These are phyloP conservation scores for Cerceris ruficornis DNA, from an alignment of 2,888 invertebrate species.

Conservation along the genomic window DNA sequence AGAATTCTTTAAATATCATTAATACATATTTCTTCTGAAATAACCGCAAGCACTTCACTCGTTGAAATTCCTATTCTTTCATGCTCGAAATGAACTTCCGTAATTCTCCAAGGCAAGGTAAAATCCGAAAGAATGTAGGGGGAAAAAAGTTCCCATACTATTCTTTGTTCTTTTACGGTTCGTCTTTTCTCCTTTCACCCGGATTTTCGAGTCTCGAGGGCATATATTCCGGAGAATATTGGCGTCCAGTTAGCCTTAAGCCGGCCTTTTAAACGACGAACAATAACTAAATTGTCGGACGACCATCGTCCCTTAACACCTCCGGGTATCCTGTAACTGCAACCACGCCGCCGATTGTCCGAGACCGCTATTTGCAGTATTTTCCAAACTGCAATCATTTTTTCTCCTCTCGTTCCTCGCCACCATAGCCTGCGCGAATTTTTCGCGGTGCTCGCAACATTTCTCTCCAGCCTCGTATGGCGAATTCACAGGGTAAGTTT, in stretches of 20 bases:
- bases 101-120: background rate
- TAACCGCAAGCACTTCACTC: background rate
- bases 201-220: conserved; percentile 29
- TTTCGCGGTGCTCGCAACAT: background rate
- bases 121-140: background rate
- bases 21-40: too few species aligned
- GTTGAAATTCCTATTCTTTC: background rate
- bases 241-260: conserved; percentile 27
- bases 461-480: background rate
- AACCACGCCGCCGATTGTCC: background rate
- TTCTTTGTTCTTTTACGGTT: background rate
- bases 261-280: conserved; percentile 39
- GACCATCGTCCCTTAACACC: conserved; percentile 34
- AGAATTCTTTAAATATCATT: too few species aligned
- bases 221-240: conserved; percentile 38
- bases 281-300: conserved; percentile 24
- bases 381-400: background rate
- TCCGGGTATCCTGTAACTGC: conserved; percentile 2
- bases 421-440: background rate
- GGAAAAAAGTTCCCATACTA: background rate
- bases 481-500: background rate
- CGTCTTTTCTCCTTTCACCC: conserved; percentile 28
- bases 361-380: conserved; percentile 26
- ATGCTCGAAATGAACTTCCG: background rate
- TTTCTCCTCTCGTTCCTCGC: background rate